Conservation (phyloP, 1,140 invertebrate genomes). For the Dermatophagoides farinae region DNA sequence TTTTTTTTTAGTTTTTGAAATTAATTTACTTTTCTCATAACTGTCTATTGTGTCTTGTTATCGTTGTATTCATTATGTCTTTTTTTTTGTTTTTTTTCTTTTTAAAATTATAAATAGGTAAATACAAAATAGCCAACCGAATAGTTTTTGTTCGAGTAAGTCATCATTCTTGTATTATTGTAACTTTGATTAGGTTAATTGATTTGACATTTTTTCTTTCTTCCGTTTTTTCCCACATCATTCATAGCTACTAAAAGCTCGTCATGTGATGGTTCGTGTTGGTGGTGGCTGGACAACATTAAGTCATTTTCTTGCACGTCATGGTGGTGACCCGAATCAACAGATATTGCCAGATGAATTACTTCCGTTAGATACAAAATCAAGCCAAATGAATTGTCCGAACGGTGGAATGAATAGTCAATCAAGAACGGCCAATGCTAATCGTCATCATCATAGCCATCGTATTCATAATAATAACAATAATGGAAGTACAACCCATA, state of each 20-base stretch:
- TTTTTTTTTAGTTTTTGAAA: neutral
- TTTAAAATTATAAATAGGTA: slow-evolving; percentile 28
- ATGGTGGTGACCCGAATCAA: slow-evolving; percentile 11
- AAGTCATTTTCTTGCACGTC: slow-evolving; percentile 12
- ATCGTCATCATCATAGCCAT: neutral
- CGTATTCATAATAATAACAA: no score
- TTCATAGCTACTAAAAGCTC: slow-evolving; percentile 50
- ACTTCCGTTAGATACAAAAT: slow-evolving; percentile 15
- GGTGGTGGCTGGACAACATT: slow-evolving; percentile 31
- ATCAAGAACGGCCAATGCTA: neutral
- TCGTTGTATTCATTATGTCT: neutral
- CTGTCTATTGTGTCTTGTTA: neutral
- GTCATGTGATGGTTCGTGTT: slow-evolving; percentile 80
- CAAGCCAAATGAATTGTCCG: neutral
- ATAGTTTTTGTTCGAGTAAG: slow-evolving; percentile 52
- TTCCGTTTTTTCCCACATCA: slow-evolving; percentile 20
- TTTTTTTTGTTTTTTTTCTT: no score
- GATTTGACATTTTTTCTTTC: neutral
- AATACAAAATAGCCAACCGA: slow-evolving; percentile 54
- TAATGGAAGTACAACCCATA: neutral
- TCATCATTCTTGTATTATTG: slow-evolving; percentile 13
- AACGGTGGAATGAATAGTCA: neutral
- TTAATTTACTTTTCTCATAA: neutral
- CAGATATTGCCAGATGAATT: slow-evolving; percentile 14
- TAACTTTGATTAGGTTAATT: neutral